A percentile compares a stretch with the other conserved stretches of the same genome.
Evolutionary conservation across 1,140 invertebrate species (phyloP).

Genomic region (Thaumatotibia leucotreta): DNA sequence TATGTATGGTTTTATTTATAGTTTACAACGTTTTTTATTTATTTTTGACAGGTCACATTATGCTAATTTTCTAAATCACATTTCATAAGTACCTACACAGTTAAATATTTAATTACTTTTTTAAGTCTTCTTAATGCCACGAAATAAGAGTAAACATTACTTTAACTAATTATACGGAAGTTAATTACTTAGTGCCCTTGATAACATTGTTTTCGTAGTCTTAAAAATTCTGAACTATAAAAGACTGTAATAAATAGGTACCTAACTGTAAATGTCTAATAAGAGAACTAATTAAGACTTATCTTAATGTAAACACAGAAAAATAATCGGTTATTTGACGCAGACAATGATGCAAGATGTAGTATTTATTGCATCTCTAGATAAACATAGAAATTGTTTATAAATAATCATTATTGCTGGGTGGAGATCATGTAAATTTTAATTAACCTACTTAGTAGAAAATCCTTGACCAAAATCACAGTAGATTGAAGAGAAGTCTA

Average conservation of each 20-base stretch:
- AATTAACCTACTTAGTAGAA: neutral
- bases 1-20: no score
- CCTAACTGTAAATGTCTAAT: neutral
- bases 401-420: neutral
- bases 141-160: no score
- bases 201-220: neutral
- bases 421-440: neutral
- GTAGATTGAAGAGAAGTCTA: no score
- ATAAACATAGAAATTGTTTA: neutral
- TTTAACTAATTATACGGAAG: neutral
- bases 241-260: neutral
- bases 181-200: neutral
- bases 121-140: no score
- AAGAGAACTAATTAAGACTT: neutral
- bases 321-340: neutral
- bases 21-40: no score
- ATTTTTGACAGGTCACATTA: no score
- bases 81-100: no score
- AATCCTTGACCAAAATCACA: no score
- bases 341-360: neutral
- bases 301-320: neutral
- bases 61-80: no score
- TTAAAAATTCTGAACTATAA: neutral
- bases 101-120: no score
- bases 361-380: neutral